Conservation (phyloP, 1,140 invertebrate genomes). For the Drosophila parvula region DNA sequence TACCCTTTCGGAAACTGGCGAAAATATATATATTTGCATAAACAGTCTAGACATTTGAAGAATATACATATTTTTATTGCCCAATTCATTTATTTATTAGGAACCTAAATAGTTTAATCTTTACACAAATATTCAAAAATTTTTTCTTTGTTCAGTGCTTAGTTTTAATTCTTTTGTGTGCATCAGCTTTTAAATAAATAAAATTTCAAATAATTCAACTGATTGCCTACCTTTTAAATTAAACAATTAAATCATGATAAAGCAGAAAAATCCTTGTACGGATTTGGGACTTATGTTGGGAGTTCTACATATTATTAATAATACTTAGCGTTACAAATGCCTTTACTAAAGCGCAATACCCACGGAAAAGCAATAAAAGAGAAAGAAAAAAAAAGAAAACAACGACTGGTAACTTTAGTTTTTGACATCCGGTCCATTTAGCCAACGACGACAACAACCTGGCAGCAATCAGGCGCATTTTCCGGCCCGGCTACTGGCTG, state of each 20-base stretch:
- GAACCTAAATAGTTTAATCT: too few relatives aligned
- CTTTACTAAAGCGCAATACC: not conserved
- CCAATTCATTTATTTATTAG: too few relatives aligned
- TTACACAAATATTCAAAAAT: too few relatives aligned
- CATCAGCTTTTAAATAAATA: too few relatives aligned
- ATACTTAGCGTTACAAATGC: not conserved
- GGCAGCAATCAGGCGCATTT: conserved; percentile 78
- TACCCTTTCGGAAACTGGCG: not conserved
- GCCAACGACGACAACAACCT: conserved; percentile 74
- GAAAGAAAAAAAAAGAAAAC: conserved; percentile 17
- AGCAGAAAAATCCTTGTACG: not conserved
- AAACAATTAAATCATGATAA: too few relatives aligned
- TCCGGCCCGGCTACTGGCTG: conserved; percentile 44
- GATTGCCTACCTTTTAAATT: not conserved
- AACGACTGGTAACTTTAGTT: conserved; percentile 74
- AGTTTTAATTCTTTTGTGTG: too few relatives aligned
- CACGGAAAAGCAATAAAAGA: not conserved
- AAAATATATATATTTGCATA: not conserved
- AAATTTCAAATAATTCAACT: too few relatives aligned
- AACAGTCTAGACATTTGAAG: not conserved
- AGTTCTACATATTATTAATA: not conserved
- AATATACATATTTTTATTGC: not conserved
- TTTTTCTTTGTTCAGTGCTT: too few relatives aligned
- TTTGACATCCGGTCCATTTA: conserved; percentile 81
- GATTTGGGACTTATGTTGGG: not conserved